A percentile compares a stretch with the other conserved stretches of the same genome.
Conservation (phyloP, 2,888 invertebrate species). For the Exephanes ischioxanthus region DNA sequence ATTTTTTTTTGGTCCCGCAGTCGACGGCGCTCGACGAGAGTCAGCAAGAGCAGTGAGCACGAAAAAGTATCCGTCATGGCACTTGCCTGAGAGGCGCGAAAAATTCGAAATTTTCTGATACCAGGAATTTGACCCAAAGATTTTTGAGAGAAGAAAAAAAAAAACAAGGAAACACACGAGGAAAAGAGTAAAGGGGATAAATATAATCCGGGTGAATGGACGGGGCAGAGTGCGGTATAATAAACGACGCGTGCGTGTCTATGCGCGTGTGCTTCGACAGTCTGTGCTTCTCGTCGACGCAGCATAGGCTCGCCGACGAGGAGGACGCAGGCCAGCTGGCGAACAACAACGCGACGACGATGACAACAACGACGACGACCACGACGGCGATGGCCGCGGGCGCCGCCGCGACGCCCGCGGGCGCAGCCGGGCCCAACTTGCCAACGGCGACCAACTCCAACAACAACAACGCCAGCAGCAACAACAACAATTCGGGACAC, state of each 20-base stretch:
- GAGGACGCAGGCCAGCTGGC: slow-evolving; percentile 88
- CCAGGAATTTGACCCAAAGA: neutral
- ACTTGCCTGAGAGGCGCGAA: neutral
- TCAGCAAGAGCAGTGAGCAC: neutral
- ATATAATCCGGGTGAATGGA: slow-evolving; percentile 79
- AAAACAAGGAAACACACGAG: neutral
- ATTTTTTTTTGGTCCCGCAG: neutral
- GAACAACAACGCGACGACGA: slow-evolving; percentile 59
- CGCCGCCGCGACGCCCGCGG: slow-evolving; percentile 85
- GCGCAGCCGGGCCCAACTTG: slow-evolving; percentile 59
- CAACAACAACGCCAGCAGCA: slow-evolving; percentile 62
- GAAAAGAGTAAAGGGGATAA: neutral
- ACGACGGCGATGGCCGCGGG: slow-evolving; percentile 86
- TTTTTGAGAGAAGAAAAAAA: neutral
- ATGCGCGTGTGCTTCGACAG: slow-evolving; percentile 97
- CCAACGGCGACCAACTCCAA: slow-evolving; percentile 21
- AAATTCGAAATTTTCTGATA: neutral
- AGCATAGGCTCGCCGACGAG: slow-evolving; percentile 92
- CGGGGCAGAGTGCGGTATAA: slow-evolving; percentile 82
- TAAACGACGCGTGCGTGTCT: slow-evolving; percentile 87
- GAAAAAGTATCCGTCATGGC: neutral
- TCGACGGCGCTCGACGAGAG: neutral
- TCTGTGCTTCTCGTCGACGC: slow-evolving; percentile 94
- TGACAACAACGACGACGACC: slow-evolving; percentile 46
- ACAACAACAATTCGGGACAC: slow-evolving; percentile 35